Percentiles rank a stretch among this genome's conserved stretches.
These are phyloP conservation scores for Margaritifera margaritifera DNA, from an alignment of 2,888 invertebrate genomes.

Conservation along the genomic window DNA sequence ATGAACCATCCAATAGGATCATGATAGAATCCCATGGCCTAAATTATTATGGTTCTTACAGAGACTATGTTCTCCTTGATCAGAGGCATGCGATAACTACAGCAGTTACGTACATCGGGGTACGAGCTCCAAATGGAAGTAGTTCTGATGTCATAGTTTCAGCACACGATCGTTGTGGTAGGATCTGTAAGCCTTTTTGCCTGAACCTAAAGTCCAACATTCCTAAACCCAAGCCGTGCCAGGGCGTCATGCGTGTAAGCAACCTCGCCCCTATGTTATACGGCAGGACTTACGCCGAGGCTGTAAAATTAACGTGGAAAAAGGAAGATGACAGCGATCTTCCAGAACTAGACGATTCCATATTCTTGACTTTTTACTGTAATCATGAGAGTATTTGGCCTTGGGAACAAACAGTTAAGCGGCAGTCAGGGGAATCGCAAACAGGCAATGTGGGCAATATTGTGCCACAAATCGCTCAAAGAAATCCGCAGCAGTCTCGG, in stretches of 20 bases:
- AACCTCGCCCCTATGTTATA: slow-evolving; percentile 33
- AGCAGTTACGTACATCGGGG: slow-evolving; percentile 32
- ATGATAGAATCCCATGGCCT: slow-evolving; percentile 37
- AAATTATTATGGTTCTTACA: slow-evolving; percentile 41
- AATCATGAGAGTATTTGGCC: slow-evolving; percentile 39
- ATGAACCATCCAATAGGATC: slow-evolving; percentile 31
- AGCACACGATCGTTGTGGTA: slow-evolving; percentile 38
- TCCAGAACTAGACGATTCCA: slow-evolving; percentile 22
- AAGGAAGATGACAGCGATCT: slow-evolving; percentile 28
- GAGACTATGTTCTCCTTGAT: slow-evolving; percentile 37
- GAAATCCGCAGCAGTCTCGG: no score
- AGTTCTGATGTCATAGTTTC: slow-evolving; percentile 35
- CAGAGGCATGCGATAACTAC: slow-evolving; percentile 38
- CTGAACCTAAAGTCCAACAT: slow-evolving; percentile 17
- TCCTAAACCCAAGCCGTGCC: slow-evolving; percentile 33
- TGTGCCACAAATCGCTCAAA: no score
- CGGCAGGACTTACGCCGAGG: slow-evolving; percentile 35
- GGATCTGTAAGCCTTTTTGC: slow-evolving; percentile 37
- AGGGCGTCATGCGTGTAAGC: slow-evolving; percentile 34
- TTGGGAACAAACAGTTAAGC: slow-evolving; percentile 15
- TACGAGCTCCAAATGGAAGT: slow-evolving; percentile 39
- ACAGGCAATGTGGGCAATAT: no score
- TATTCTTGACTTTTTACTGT: slow-evolving; percentile 35
- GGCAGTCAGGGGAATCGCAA: no score
- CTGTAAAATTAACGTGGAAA: slow-evolving; percentile 32